A percentile compares a stretch with the other conserved stretches of the same genome.
Evolutionary conservation across 1,140 invertebrate genomes (phyloP).

Genomic region (Listronotus bonariensis): DNA sequence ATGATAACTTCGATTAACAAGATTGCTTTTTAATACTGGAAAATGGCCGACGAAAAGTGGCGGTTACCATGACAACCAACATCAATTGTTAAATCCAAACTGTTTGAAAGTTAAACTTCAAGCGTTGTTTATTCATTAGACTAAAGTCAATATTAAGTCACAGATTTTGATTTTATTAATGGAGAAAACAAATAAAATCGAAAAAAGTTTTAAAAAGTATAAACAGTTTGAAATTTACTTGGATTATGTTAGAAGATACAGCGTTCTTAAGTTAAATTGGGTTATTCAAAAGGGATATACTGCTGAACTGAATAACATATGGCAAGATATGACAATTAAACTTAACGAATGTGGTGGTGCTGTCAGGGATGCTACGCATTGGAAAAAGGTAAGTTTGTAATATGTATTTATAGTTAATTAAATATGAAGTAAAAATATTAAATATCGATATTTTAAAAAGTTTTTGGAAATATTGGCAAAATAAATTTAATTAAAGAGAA

Average conservation of each 20-base stretch:
- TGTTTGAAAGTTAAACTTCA: too few relatives aligned
- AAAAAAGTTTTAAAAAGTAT: background rate
- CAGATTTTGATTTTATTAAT: too few relatives aligned
- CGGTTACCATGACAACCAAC: too few relatives aligned
- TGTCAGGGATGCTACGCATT: conserved; percentile 19
- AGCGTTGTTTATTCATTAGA: too few relatives aligned
- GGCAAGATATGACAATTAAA: conserved; percentile 23
- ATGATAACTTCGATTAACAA: too few relatives aligned
- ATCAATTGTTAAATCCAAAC: too few relatives aligned
- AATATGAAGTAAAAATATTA: background rate
- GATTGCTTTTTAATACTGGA: too few relatives aligned
- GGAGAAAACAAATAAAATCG: background rate
- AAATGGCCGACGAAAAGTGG: too few relatives aligned
- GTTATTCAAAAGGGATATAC: conserved; percentile 5
- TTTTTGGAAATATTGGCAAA: background rate
- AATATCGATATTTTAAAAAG: background rate
- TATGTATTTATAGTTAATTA: too few relatives aligned
- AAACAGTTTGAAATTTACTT: conserved; percentile 28
- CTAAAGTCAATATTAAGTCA: too few relatives aligned
- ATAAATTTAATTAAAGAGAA: too few relatives aligned
- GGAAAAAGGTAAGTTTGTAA: conserved; percentile 32
- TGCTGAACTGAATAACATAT: conserved; percentile 16
- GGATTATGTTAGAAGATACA: conserved; percentile 18
- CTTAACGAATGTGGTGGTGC: conserved; percentile 23
- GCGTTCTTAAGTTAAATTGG: conserved; percentile 23